Percentiles rank a stretch among this genome's conserved stretches.
Evolutionary conservation across 2,797 vertebrate species (phyloP).

Genomic region (Hydrocynus forskahlii): DNA sequence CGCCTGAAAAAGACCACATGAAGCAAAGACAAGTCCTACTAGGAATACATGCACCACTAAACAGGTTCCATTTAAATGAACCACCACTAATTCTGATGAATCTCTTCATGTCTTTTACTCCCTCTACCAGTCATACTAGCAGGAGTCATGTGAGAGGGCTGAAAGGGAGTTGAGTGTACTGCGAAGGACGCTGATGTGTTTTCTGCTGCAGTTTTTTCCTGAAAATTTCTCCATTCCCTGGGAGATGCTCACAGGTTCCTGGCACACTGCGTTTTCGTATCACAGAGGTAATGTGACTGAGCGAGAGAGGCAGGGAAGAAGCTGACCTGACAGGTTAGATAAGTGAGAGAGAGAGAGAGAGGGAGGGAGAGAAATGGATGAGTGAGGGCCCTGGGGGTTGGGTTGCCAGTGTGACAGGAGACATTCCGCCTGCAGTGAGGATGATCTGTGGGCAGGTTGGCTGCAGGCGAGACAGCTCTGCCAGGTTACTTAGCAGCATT

Average conservation of each 20-base stretch:
- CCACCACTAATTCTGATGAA: not conserved
- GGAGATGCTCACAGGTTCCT: slow-evolving; percentile 21
- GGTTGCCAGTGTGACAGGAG: slow-evolving; percentile 48
- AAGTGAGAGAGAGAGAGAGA: slow-evolving; percentile 28
- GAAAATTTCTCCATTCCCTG: slow-evolving; percentile 29
- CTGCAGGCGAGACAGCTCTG: slow-evolving; percentile 50
- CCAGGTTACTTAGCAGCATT: slow-evolving; percentile 29
- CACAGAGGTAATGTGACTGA: slow-evolving; percentile 43
- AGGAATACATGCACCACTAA: not conserved
- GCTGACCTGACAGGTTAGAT: slow-evolving; percentile 49
- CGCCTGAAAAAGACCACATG: no score
- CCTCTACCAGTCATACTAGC: not conserved
- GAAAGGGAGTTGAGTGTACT: not conserved
- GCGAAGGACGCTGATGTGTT: slow-evolving; percentile 1
- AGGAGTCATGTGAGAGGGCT: not conserved
- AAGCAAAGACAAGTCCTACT: not conserved
- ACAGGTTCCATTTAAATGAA: not conserved
- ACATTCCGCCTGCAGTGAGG: slow-evolving; percentile 46
- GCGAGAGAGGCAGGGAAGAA: slow-evolving; percentile 47
- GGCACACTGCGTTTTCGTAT: slow-evolving; percentile 34
- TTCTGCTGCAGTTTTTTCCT: slow-evolving; percentile 6
- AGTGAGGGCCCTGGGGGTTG: slow-evolving; percentile 43
- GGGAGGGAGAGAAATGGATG: slow-evolving; percentile 30
- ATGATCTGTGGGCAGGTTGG: slow-evolving; percentile 52
- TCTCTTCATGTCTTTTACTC: not conserved